Evolutionary conservation across 2,797 vertebrate species (phyloP), one percentile per base, ranked within the genome.

Genomic region (Arremon aurantiirostris): DNA sequence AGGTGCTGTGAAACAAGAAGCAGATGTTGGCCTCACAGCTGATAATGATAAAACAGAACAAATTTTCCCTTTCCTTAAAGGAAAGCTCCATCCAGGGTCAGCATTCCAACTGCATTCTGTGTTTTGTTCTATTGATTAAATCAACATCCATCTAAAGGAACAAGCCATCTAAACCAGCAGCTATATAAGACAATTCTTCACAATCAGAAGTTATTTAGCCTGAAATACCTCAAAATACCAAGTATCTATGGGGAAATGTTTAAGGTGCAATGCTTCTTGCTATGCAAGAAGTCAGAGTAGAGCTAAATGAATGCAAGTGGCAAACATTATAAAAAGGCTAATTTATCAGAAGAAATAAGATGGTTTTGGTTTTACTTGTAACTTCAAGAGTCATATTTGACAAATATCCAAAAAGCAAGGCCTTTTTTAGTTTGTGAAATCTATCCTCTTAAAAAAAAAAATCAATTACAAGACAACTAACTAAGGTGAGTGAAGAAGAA

Each of bases 191-290:
- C 22, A 73, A 26, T 32, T 59, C 16, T 66, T 83, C 20, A 44
- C 30, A 78, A 75, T 4, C 17, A 73, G 18, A 70, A 80, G 16
- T 39, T 46, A 69, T 4, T 32, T 42, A 73, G 18, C 24, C 46
- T 6, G 22, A 73, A 1, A 41, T 30, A 24, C 0, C 27, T 23
- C 14, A 59, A 66, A 53, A 53, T 2, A 2, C 17, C 6, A 79
- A 49, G 8, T 69, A 28, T 5, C 5, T 65, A 1, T 8, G 70
- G 8, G 9, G n/a, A 65, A 8, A 35, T 1, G 0, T 35, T 65
- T 34, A 39, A 65, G 26, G 11, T 49, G 5, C 4, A 7, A 27
- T 1, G 2, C 6, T 55, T 39, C 79, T 82, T 37, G 41, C 41
- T 41, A 41, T 80, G 15, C 35, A 41, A 46, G 8, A 77, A 88